Percentiles rank a stretch among this genome's conserved stretches.
These are phyloP conservation scores for Colaptes auratus DNA, from an alignment of 2,113 vertebrate species.

Conservation along the genomic window DNA sequence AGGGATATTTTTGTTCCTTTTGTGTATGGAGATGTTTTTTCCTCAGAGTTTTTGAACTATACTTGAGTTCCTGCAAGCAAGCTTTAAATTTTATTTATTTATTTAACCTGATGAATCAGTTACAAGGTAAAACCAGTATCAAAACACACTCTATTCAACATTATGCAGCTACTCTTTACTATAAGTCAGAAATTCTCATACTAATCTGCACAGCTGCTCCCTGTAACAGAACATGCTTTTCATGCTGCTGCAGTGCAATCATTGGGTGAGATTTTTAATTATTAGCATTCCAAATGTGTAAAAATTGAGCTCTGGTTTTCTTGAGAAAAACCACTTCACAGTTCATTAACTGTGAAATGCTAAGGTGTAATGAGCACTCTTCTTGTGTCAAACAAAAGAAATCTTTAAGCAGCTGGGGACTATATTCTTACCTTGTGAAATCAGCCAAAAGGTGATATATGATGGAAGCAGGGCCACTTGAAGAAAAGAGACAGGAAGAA, in stretches of 20 bases:
- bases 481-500: not conserved
- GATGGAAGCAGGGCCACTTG: not conserved
- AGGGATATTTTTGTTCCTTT: not conserved
- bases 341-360: not conserved
- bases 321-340: not conserved
- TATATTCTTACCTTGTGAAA: not conserved
- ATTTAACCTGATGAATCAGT: not conserved
- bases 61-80: not conserved
- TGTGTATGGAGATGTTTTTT: not conserved
- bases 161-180: not conserved
- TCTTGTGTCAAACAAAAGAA: not conserved
- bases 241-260: not conserved
- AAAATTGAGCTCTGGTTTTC: not conserved
- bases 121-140: not conserved
- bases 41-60: not conserved
- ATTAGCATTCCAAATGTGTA: not conserved
- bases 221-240: not conserved
- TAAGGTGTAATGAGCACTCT: not conserved
- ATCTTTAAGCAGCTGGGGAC: not conserved
- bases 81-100: not conserved
- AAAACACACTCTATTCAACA: not conserved
- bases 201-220: not conserved
- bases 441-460: not conserved
- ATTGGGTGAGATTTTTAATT: not conserved
- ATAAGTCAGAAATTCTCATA: not conserved